Evolutionary conservation across 2,888 invertebrate species (phyloP).

Genomic region (Lycia hirtaria): DNA sequence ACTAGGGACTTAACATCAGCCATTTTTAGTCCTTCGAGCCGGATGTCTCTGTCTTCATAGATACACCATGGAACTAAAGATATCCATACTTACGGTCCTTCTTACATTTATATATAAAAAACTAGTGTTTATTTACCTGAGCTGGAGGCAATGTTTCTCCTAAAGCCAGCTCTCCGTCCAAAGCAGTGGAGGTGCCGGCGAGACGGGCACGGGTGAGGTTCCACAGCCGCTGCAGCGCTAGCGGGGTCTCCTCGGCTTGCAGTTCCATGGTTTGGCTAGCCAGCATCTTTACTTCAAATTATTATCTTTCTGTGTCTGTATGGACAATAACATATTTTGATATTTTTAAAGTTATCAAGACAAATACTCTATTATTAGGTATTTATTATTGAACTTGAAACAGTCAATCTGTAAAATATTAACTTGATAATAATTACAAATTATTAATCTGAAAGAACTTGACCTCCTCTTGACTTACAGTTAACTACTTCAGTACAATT

Average conservation of each 20-base stretch:
- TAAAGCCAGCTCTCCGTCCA: conserved; percentile 71
- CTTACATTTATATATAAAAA: not conserved
- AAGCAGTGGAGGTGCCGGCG: conserved; percentile 75
- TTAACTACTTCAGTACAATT: too few species aligned
- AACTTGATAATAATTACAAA: too few species aligned
- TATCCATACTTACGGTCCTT: not conserved
- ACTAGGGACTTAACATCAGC: too few species aligned
- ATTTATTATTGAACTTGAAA: too few species aligned
- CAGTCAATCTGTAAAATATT: too few species aligned
- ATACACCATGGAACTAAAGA: too few species aligned
- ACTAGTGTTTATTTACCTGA: conserved; percentile 60
- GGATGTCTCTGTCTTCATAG: too few species aligned
- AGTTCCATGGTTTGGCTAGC: conserved; percentile 86
- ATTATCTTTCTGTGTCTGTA: conserved; percentile 38
- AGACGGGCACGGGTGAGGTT: conserved; percentile 79
- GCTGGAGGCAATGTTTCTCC: conserved; percentile 74
- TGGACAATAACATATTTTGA: conserved; percentile 21
- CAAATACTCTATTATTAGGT: too few species aligned
- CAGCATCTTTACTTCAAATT: conserved; percentile 64
- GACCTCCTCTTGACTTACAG: too few species aligned
- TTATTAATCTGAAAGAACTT: too few species aligned
- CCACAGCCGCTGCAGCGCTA: conserved; percentile 81
- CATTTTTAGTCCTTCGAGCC: too few species aligned
- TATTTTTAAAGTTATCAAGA: too few species aligned
- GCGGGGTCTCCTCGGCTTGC: conserved; percentile 77